Percentiles rank a stretch among this genome's conserved stretches.
These are phyloP conservation scores for Callopanchax toddi DNA, from an alignment of 2,113 vertebrate species.

Conservation along the genomic window DNA sequence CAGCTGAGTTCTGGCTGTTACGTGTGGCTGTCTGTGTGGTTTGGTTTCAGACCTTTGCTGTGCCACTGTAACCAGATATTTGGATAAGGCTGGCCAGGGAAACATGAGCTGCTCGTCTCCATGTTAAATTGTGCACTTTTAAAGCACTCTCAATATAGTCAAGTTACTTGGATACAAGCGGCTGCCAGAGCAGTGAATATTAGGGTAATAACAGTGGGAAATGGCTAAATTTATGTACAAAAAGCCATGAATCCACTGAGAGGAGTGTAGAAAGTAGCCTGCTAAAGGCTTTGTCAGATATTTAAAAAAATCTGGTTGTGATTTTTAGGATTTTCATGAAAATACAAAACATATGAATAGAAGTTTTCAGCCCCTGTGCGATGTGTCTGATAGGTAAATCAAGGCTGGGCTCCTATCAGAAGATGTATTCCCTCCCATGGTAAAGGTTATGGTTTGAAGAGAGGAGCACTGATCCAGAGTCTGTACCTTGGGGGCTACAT, in stretches of 20 bases:
- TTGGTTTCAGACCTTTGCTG: slow-evolving; percentile 60
- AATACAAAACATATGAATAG: slow-evolving; percentile 3
- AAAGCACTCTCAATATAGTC: slow-evolving; percentile 9
- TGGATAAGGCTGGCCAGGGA: slow-evolving; percentile 21
- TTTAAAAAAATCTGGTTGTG: background rate
- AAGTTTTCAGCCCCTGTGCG: background rate
- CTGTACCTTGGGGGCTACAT: slow-evolving; percentile 62
- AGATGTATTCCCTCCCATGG: slow-evolving; percentile 37
- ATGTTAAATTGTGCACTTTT: slow-evolving; percentile 33
- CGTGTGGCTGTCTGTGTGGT: slow-evolving; percentile 33
- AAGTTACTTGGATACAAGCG: background rate
- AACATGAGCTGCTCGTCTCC: slow-evolving; percentile 30
- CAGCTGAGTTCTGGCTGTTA: slow-evolving; percentile 13
- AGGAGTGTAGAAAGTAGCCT: too few species aligned
- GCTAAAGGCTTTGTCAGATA: background rate
- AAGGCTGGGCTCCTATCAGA: slow-evolving; percentile 50
- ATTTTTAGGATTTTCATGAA: slow-evolving; percentile 7
- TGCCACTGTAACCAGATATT: slow-evolving; percentile 47
- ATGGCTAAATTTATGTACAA: too few species aligned
- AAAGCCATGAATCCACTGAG: too few species aligned
- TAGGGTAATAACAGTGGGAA: too few species aligned
- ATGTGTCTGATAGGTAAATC: slow-evolving; percentile 15
- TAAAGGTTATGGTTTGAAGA: slow-evolving; percentile 68
- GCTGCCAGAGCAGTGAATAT: background rate
- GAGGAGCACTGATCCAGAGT: slow-evolving; percentile 65